Base-by-base conservation (phyloP, 2,888 invertebrate species). In the Sacculina carcini region DNA sequence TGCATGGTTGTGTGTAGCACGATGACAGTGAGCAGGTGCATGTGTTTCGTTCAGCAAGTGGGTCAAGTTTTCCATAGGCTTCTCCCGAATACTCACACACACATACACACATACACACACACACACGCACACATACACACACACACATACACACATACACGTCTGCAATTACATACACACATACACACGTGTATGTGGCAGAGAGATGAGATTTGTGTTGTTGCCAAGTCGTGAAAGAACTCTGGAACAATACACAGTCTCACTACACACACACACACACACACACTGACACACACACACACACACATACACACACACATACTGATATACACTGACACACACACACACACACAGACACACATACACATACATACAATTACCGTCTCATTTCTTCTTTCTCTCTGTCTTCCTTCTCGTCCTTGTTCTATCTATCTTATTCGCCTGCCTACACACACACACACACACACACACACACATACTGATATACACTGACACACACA, bases 91-190 rank as follows among this genome's bases (percentile, higher is more conserved):
- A 47, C 29, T 29, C 29, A 47, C n/a, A 47, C 29, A 47, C 29
- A 47, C 29, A 47, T 21, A 47, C 29, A 47, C 29, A 47, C 29
- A 47, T 14, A 47, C 29, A 47, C 29, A 47, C 29, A 47, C 29
- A 47, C 29, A 47, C 29, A 47, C 29, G 31, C 29, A 47, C 9
- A 48, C 31, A 48, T 5, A 48, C 31, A 48, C 6, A 3, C 31
- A 48, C 5, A 32, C 31, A 48, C 32, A 48, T 32, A 32, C 32
- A 48, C 31, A 48, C 9, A 47, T 21, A 23, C n/a, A 47, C 21
- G 31, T 14, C 28, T 14, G 21, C 19, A 38, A n/a, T 19, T n/a
- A 38, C 19, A 38, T 38, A 32, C 19, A 10, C 16, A 48, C 34
- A 29, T 31, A 21, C 36, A 34, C 16, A 21, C 24, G 38, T 32